Conservation (phyloP, 2,888 invertebrate species). For the Pristionchus maxplancki region DNA sequence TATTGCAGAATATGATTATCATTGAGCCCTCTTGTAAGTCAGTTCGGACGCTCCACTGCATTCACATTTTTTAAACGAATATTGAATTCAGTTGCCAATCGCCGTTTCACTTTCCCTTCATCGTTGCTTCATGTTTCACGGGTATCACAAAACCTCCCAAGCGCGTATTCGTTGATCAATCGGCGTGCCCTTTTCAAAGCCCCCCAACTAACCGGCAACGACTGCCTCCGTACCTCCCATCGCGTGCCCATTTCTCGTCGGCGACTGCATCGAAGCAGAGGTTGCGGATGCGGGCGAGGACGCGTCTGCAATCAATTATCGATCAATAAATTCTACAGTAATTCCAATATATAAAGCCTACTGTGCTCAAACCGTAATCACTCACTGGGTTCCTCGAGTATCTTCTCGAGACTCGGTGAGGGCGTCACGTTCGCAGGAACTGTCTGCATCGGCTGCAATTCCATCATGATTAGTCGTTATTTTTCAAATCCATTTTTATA, state of each 20-base stretch:
- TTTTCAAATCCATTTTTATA: too few species aligned
- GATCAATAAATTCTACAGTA: neutral
- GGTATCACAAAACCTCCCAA: neutral
- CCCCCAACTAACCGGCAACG: neutral
- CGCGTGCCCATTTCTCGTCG: conserved; percentile 22
- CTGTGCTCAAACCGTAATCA: conserved; percentile 6
- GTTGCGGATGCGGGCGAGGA: conserved; percentile 4
- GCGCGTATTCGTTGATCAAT: neutral
- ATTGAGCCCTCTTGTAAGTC: too few species aligned
- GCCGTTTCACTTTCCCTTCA: too few species aligned
- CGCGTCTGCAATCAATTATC: neutral
- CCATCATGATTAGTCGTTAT: conserved; percentile 20
- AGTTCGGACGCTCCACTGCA: too few species aligned
- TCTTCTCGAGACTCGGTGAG: conserved; percentile 63
- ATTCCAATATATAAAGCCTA: neutral
- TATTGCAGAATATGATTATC: neutral
- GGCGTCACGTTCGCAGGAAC: conserved; percentile 67
- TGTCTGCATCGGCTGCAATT: conserved; percentile 63
- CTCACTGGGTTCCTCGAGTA: conserved; percentile 57
- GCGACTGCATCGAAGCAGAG: neutral
- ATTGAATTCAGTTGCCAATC: too few species aligned
- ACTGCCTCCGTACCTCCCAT: neutral
- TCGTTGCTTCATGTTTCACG: neutral
- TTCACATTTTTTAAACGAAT: too few species aligned
- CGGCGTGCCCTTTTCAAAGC: too few species aligned